These are phyloP conservation scores for Phalanger gymnotis DNA, from an alignment of 2,797 vertebrate species.

Conservation along the genomic window DNA sequence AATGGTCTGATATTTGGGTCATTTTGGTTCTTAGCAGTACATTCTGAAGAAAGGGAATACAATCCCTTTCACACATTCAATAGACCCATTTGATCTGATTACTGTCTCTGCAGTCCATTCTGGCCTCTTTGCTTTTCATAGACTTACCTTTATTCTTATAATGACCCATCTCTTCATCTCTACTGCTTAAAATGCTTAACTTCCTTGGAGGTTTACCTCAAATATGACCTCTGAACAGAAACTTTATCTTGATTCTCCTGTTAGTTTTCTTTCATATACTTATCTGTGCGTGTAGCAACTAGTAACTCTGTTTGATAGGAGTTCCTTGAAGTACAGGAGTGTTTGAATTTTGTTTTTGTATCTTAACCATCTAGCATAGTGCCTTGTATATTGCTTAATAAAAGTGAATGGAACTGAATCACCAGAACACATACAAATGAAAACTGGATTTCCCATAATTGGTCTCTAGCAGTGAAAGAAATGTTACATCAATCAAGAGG, in stretches of 20 bases:
- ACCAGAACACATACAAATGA: background rate
- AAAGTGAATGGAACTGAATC: background rate
- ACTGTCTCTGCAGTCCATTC: background rate
- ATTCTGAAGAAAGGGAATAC: background rate
- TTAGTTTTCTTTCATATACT: background rate
- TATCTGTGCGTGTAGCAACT: background rate
- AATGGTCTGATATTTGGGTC: background rate
- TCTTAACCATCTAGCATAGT: background rate
- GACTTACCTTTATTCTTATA: background rate
- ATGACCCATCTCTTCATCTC: background rate
- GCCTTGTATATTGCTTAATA: background rate
- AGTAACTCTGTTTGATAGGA: background rate
- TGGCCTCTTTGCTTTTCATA: background rate
- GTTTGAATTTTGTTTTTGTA: background rate
- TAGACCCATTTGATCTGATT: background rate
- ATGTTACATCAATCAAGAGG: background rate
- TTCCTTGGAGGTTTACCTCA: background rate
- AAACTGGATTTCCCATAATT: background rate
- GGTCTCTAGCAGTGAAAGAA: background rate
- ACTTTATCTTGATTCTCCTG: background rate
- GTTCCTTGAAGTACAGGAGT: background rate
- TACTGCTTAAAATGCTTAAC: background rate
- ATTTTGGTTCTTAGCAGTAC: conserved; percentile 34
- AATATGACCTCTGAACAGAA: background rate
- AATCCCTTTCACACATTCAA: background rate